Evolutionary conservation across 2,888 invertebrate species (phyloP), one percentile per base, ranked within the genome.

Genomic region (Tenthredo notha): DNA sequence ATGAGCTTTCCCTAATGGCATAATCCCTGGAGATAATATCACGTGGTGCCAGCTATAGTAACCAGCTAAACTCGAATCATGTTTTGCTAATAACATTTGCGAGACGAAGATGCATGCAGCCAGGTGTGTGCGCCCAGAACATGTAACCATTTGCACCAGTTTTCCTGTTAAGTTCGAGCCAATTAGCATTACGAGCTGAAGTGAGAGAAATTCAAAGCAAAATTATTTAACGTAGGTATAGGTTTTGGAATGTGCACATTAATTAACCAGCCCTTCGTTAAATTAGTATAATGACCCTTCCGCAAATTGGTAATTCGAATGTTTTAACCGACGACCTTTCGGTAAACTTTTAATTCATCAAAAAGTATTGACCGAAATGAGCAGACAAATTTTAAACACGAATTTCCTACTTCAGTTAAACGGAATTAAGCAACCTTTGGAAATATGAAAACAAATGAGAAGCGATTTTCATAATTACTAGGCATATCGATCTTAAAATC

Each of bases 1-100:
- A 89, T 89, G 88, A 87, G 86, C 84, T 84, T 84, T 29, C 85
- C 84, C 87, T 90, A 90, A 90, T 90, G 87, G 89, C 88, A 89
- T 89, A 89, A 90, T 90, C 87, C 85, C 86, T 85, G 84, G 86
- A 85, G 86, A 84, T 85, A 87, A 87, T 87, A 87, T 88, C 86
- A 86, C 58, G 37, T 15, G 54, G 58, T 21, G 15, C 2, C 4
- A 12, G 12, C 18, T 21, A 21, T 74, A 43, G 72, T 61, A 12
- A 40, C n/a, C 58, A 29, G 50, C 47, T 43, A 87, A 85, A 86
- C 86, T 87, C 85, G 84, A 84, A 87, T 87, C 85, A 86, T 87
- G 86, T 86, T 85, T 65, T 77, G 78, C 86, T 85, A 77, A 84
- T 87, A 80, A 80, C 77, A 54, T 80, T 80, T 15, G 2, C 58